Conservation (phyloP, 1,140 invertebrate species). For the Augochlora pura region DNA sequence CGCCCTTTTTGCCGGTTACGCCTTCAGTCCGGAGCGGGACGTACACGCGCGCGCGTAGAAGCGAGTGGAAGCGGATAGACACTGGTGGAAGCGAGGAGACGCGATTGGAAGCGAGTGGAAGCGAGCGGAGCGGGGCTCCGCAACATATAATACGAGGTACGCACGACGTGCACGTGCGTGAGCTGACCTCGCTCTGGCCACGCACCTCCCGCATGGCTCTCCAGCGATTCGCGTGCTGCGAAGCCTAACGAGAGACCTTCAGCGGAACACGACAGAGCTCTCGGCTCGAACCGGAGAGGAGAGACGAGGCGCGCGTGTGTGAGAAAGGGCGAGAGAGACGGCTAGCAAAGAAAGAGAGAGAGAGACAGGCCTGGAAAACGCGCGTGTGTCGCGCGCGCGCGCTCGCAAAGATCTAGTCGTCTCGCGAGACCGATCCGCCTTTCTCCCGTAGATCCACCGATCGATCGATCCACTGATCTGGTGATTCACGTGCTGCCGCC, state of each 20-base stretch:
- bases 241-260: constrained; percentile 59
- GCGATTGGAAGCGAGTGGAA: too few relatives aligned
- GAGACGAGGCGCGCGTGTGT: neutral
- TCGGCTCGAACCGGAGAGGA: neutral
- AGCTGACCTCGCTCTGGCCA: constrained; percentile 73
- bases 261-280: neutral
- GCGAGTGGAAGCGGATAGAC: too few relatives aligned
- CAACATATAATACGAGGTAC: constrained; percentile 41
- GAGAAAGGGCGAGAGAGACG: too few relatives aligned
- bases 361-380: constrained; percentile 41
- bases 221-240: constrained; percentile 54
- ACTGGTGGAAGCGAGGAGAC: too few relatives aligned
- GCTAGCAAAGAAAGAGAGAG: neutral
- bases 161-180: constrained; percentile 67
- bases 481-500: constrained; percentile 14
- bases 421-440: constrained; percentile 12
- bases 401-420: neutral
- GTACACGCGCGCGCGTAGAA: neutral
- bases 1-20: constrained; percentile 23
- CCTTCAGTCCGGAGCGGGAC: constrained; percentile 31
- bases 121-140: neutral
- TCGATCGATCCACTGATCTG: neutral
- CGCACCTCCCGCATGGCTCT: constrained; percentile 69
- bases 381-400: constrained; percentile 3
- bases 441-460: constrained; percentile 25